phyloP scores from a whole-genome alignment of 37 sponge, comb jelly and placozoan genomes.

The Beroe forskalii region DNA sequence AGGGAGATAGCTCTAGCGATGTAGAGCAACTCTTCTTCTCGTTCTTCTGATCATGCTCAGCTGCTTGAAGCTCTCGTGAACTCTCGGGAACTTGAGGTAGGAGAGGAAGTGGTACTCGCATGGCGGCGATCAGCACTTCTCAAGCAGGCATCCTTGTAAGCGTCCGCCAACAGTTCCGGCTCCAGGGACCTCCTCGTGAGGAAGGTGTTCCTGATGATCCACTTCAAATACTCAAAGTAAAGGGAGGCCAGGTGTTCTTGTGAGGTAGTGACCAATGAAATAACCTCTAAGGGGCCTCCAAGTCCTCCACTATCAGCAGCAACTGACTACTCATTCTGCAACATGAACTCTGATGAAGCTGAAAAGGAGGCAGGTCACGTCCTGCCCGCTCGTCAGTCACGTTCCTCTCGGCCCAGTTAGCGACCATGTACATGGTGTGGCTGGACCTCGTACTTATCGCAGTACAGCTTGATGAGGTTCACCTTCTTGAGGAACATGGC shows the following conservation, averaged over 20 bases:
- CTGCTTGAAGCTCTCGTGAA: background rate
- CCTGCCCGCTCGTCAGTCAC: background rate
- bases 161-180: background rate
- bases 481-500: background rate
- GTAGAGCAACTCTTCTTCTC: slow-evolving; percentile 58
- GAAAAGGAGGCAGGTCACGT: background rate
- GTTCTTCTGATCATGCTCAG: slow-evolving; percentile 15
- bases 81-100: slow-evolving; percentile 41
- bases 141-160: background rate
- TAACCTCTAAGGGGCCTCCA: no score
- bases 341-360: slow-evolving; percentile 46
- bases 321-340: background rate
- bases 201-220: background rate
- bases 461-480: background rate
- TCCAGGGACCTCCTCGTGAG: background rate
- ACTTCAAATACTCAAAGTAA: slow-evolving; percentile 30
- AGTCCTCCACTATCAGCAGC: background rate
- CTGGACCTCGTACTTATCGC: background rate
- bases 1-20: background rate
- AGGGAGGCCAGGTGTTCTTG: background rate
- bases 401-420: slow-evolving; percentile 31
- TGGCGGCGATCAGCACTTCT: slow-evolving; percentile 16
- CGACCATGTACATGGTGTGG: slow-evolving; percentile 9
- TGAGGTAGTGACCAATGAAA: no score
- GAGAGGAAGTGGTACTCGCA: slow-evolving; percentile 54